Evolutionary conservation across 2,797 vertebrate genomes (phyloP).

Genomic region (Neomorphus geoffroyi): DNA sequence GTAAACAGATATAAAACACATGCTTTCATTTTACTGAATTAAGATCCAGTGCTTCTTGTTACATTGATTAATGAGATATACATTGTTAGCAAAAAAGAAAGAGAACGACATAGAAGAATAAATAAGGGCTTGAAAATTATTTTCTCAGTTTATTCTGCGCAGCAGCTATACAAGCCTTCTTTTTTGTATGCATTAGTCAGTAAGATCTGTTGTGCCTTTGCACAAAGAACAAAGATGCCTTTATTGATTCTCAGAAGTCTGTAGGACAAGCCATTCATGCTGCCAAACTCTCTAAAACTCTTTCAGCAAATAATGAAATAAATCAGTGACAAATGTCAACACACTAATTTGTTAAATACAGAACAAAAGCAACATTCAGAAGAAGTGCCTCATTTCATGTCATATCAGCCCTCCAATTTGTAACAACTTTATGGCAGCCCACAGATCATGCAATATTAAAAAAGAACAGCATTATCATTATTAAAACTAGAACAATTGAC

Average conservation of each 20-base stretch:
- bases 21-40: slow-evolving; percentile 45
- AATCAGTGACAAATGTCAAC: slow-evolving; percentile 92
- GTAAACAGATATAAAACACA: slow-evolving; percentile 10
- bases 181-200: slow-evolving; percentile 75
- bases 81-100: slow-evolving; percentile 5
- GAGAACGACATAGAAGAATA: slow-evolving; percentile 40
- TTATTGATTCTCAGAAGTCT: slow-evolving; percentile 83
- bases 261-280: slow-evolving; percentile 82
- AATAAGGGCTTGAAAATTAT: slow-evolving; percentile 61
- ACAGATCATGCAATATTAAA: slow-evolving; percentile 72
- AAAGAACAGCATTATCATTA: slow-evolving; percentile 64
- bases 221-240: slow-evolving; percentile 91
- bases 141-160: slow-evolving; percentile 72
- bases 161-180: slow-evolving; percentile 66
- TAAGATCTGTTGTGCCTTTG: slow-evolving; percentile 91
- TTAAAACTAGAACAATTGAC: slow-evolving; percentile 64
- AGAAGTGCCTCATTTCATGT: slow-evolving; percentile 81
- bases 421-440: slow-evolving; percentile 71
- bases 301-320: slow-evolving; percentile 90
- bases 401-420: slow-evolving; percentile 80
- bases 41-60: neutral
- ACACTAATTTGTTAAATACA: slow-evolving; percentile 83
- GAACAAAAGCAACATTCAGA: slow-evolving; percentile 90
- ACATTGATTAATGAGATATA: slow-evolving; percentile 26
- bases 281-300: slow-evolving; percentile 75